Base-by-base conservation (phyloP, 2,797 vertebrate genomes). In the Artibeus jamaicensis region DNA sequence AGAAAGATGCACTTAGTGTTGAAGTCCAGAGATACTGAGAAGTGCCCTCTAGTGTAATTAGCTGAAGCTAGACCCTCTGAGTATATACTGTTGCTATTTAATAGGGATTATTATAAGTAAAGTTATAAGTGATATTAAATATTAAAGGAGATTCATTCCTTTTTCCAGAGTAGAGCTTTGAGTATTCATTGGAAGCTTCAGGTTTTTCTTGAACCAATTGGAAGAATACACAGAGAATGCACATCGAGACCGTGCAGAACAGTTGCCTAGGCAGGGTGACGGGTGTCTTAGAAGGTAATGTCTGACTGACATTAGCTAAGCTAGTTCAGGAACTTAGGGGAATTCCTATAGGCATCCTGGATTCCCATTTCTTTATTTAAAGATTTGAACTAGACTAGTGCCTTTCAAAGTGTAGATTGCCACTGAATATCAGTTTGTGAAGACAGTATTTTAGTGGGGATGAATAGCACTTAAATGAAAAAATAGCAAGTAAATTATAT, bases 1-100 rank as follows among this genome's bases (percentile, higher is more conserved):
- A 97, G 95, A 94, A 96, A 83, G 94, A 89, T 88, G 89, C 93
- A 90, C 89, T 94, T 97, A 96, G 55, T 19, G 50, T 46, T 77
- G n/a, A 88, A 86, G 93, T 95, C 91, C 97, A 50, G 67, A 79
- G 85, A 77, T 81, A 73, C 4, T 91, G 87, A 92, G 53, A 92
- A 70, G n/a, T 94, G 48, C 55, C 93, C 77, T 26, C 73, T 91
- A 86, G 42, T 86, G 68, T 96, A 96, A 96, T 95, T 91, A 97
- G 89, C 29, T 93, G 46, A 78, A 93, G 81, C 62, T 11, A 89
- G 87, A 93, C 62, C 44, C 83, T 86, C 34, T 22, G 39, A 62
- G 59, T 91, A 37, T 83, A 89, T 95, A 71, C 88, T 77, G 3
- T 87, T 94, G 76, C 11, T 85, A 32, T 79, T 89, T 94, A 86